phyloP scores from a whole-genome alignment of 1,140 invertebrate genomes.

The Medauroidea extradentata region DNA sequence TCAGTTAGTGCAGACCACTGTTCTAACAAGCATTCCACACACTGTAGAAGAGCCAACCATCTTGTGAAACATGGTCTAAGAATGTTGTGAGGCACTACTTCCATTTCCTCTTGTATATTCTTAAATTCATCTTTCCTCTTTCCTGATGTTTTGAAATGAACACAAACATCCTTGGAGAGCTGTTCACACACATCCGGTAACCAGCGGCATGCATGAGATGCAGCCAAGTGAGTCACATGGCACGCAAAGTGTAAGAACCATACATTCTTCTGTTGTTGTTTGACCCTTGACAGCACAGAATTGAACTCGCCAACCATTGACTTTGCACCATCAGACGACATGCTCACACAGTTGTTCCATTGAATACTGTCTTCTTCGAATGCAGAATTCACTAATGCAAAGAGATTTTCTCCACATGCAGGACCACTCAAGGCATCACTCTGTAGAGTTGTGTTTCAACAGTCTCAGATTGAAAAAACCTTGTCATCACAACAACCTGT shows the following conservation, averaged over 20 bases:
- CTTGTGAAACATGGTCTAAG: background rate
- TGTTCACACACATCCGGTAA: background rate
- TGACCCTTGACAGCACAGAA: background rate
- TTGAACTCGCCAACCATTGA: conserved; percentile 1
- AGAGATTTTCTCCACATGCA: background rate
- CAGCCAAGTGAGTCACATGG: background rate
- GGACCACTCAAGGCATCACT: background rate
- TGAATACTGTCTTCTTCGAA: background rate
- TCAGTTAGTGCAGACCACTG: background rate
- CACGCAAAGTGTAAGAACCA: background rate
- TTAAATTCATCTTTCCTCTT: background rate
- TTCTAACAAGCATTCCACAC: conserved; percentile 1
- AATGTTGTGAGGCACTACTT: background rate
- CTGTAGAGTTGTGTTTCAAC: background rate
- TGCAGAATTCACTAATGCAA: background rate
- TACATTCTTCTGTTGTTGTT: background rate
- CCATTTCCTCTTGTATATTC: background rate
- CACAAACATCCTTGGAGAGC: background rate
- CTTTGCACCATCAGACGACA: background rate
- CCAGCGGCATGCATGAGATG: background rate
- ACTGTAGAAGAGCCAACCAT: conserved; percentile 1
- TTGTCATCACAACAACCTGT: background rate
- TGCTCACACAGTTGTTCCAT: background rate
- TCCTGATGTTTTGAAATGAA: background rate
- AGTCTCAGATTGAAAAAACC: background rate